Evolutionary conservation across 2,113 vertebrate species (phyloP), one percentile per base, ranked within the genome.

Genomic region (Boulengeromyrus knoepffleri): DNA sequence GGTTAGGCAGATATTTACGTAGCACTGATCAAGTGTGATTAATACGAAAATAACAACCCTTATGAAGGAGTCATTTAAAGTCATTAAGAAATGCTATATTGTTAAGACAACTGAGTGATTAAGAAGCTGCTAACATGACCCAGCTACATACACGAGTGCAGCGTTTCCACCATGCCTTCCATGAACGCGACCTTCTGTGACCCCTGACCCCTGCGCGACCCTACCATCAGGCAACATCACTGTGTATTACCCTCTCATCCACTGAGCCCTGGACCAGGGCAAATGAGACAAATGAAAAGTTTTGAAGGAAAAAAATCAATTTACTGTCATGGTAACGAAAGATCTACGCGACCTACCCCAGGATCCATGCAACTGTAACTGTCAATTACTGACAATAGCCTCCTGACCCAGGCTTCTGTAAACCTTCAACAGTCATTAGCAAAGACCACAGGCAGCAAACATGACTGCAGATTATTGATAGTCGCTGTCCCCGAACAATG

Each of bases 291-390:
- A 85, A 85, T 85, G 10, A 31, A 9, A 85, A n/a, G 45, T 85
- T 85, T 85, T 85, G 83, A 85, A 45, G 83, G 62, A 70, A 70
- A 85, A 85, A 85, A 85, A 85, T 85, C 83, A 47, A 85, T 85
- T 45, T 85, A 46, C 45, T 46, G 42, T 85, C 83, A 85, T 45
- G 83, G 83, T 46, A 85, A 85, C 83, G n/a, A 45, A 85, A 85
- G 39, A 85, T 47, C 83, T n/a, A 45, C 6, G 19, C 2, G 21
- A 47, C 24, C 83, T 47, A 24, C 45, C 42, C 1, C 6, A 45
- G 7, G 42, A n/a, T 47, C 39, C 36, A 85, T 45, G 83, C 21
- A 85, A 85, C 21, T 85, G 83, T 85, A 46, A 46, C 39, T 85
- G 83, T 85, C 42, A 85, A 46, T 85, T 85, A 85, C 45, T 85